These are phyloP conservation scores for Lasaia peninsularis DNA, from an alignment of 1,140 invertebrate genomes.

Conservation along the genomic window DNA sequence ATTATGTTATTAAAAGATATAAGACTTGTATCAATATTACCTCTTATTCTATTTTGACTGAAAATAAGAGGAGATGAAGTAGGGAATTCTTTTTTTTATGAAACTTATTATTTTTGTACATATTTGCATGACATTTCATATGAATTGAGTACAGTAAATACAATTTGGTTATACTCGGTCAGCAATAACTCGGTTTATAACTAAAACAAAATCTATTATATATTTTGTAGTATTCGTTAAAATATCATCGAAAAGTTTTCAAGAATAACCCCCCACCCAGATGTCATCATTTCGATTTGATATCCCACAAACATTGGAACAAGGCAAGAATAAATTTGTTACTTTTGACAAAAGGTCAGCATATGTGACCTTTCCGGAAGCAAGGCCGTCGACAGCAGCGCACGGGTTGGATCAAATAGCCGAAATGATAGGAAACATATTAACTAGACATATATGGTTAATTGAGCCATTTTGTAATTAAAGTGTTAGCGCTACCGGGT, in stretches of 20 bases:
- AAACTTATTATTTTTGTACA: too few species aligned
- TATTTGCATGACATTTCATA: too few species aligned
- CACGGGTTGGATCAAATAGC: slow-evolving; percentile 13
- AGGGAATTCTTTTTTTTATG: too few species aligned
- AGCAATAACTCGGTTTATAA: too few species aligned
- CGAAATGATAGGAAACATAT: slow-evolving; percentile 3
- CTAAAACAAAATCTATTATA: not conserved
- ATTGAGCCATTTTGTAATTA: slow-evolving; percentile 5
- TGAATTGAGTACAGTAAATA: too few species aligned
- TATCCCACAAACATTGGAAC: slow-evolving; percentile 39
- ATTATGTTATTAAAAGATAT: too few species aligned
- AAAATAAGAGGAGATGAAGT: too few species aligned
- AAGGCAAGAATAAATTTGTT: slow-evolving; percentile 52
- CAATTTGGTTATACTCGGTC: too few species aligned
- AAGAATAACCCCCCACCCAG: slow-evolving; percentile 32
- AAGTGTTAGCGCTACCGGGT: not conserved
- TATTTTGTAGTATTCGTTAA: not conserved
- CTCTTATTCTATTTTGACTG: too few species aligned
- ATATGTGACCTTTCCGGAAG: slow-evolving; percentile 50
- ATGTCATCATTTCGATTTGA: slow-evolving; percentile 48
- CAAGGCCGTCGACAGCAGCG: slow-evolving; percentile 31
- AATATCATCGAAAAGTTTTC: slow-evolving; percentile 27
- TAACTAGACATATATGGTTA: slow-evolving; percentile 13
- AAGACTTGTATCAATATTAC: too few species aligned
- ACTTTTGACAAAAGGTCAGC: slow-evolving; percentile 40